Conservation (phyloP, 1,140 invertebrate species). For the Drosophila equinoxialis region DNA sequence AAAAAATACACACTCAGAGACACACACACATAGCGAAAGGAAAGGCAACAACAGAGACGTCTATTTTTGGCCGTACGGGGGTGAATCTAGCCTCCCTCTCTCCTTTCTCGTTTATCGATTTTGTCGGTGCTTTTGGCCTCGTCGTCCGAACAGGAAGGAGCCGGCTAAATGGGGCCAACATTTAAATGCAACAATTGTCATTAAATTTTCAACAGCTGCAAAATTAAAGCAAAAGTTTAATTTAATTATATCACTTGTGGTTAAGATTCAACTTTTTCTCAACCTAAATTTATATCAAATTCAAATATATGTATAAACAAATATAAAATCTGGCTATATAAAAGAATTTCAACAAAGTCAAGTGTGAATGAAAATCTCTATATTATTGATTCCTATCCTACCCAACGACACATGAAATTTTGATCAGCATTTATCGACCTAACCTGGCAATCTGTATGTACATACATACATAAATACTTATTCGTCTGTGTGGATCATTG, state of each 20-base stretch:
- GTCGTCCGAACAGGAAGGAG: conserved; percentile 17
- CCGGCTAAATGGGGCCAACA: conserved; percentile 57
- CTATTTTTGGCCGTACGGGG: conserved; percentile 54
- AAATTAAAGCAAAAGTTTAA: conserved; percentile 25
- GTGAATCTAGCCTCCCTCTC: not conserved
- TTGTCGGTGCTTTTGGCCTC: conserved; percentile 40
- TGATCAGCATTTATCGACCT: too few species aligned
- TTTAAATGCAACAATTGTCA: conserved; percentile 80
- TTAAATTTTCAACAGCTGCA: conserved; percentile 57
- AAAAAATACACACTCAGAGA: conserved; percentile 21
- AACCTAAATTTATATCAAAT: not conserved
- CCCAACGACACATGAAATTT: too few species aligned
- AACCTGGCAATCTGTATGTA: too few species aligned
- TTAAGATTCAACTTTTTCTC: not conserved
- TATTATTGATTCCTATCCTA: too few species aligned
- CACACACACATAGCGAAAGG: conserved; percentile 25
- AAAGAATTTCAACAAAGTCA: not conserved
- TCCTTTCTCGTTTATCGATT: conserved; percentile 56
- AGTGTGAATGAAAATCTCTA: too few species aligned
- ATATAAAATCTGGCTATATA: not conserved
- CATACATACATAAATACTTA: too few species aligned
- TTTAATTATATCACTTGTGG: conserved; percentile 29
- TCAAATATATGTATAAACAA: not conserved
- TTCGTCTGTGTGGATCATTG: too few species aligned
- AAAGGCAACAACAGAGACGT: conserved; percentile 56